Percentiles rank a stretch among this genome's conserved stretches.
Conservation (phyloP, 1,140 invertebrate species). For the Drosophila subobscura region DNA sequence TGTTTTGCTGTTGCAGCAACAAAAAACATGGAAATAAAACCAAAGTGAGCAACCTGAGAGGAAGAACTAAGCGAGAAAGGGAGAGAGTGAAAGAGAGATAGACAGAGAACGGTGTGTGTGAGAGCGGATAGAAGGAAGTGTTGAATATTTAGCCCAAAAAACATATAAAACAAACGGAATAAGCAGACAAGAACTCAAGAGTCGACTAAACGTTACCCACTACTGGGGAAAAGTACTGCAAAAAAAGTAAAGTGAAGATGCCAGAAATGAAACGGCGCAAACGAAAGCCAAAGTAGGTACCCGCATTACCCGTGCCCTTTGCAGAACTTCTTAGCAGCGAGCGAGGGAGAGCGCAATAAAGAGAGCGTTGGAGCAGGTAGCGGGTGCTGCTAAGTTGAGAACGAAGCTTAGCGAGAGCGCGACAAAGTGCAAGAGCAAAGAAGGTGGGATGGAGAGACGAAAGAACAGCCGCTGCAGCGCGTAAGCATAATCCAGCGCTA, state of each 20-base stretch:
- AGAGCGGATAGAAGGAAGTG: conserved; percentile 49
- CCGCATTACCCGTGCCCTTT: no score
- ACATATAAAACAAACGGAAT: not conserved
- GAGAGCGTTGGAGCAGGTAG: not conserved
- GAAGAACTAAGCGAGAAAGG: not conserved
- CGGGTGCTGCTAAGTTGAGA: no score
- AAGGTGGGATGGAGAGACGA: no score
- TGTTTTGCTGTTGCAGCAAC: conserved; percentile 22
- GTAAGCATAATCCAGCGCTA: no score
- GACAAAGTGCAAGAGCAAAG: no score
- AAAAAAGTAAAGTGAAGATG: conserved; percentile 16
- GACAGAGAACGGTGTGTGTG: conserved; percentile 1
- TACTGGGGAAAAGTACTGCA: not conserved
- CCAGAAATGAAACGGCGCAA: not conserved
- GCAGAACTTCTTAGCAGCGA: no score
- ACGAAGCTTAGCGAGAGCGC: no score
- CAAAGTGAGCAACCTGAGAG: conserved; percentile 63
- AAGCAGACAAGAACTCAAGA: no score
- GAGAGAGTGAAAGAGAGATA: not conserved
- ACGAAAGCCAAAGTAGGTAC: no score
- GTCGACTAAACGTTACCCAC: no score
- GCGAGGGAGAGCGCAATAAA: not conserved
- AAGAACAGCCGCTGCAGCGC: no score
- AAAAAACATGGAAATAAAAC: conserved; percentile 35
- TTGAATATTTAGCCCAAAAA: conserved; percentile 73